Base-by-base conservation (phyloP, 2,797 vertebrate genomes). In the Acomys russatus region DNA sequence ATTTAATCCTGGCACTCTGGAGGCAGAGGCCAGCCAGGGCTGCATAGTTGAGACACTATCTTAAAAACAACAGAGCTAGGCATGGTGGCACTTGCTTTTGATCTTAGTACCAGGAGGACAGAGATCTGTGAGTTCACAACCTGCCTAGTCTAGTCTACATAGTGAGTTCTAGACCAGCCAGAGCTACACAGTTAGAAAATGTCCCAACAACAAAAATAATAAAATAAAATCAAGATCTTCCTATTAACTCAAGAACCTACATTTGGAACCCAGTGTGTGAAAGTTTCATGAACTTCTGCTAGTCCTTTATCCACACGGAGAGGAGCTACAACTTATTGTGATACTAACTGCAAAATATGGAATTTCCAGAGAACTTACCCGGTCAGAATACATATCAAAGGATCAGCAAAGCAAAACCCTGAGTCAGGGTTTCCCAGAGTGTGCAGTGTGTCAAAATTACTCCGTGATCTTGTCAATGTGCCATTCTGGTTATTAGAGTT, bases 341-440 rank as follows among this genome's bases (percentile, higher is more conserved):
- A 66, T 86, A 33, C 61, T 68, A 82, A 4, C 64, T 87, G 44
- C 74, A 93, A 78, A 92, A 85, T n/a, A 59, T 90, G 38, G 25
- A 38, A 51, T 95, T 84, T 68, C 64, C 22, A 25, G 84, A 86
- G 73, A 82, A 63, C 54, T n/a, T 22, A 74, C 63, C 38, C 51
- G 22, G 33, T 90, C 59, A 92, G 66, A 63, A 77, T 15, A 38
- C 84, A 14, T 54, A 30, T 82, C 66, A 93, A 20, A 92, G 73
- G 11, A 51, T 83, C 33, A 73, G 25, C 78, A 92, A 88, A 92
- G 23, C 77, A 83, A 78, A 68, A 68, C 61, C 68, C 68, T 80
- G 5, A 79, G 56, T 44, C 44, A 28, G 22, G 18, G 74, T 30
- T 91, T 94, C 79, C 80, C 63, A 82, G 38, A 82, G 15, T 25